Percentiles rank a stretch among this genome's conserved stretches.
Evolutionary conservation across 2,797 vertebrate species (phyloP).

Genomic region (Poliocrania exsul): DNA sequence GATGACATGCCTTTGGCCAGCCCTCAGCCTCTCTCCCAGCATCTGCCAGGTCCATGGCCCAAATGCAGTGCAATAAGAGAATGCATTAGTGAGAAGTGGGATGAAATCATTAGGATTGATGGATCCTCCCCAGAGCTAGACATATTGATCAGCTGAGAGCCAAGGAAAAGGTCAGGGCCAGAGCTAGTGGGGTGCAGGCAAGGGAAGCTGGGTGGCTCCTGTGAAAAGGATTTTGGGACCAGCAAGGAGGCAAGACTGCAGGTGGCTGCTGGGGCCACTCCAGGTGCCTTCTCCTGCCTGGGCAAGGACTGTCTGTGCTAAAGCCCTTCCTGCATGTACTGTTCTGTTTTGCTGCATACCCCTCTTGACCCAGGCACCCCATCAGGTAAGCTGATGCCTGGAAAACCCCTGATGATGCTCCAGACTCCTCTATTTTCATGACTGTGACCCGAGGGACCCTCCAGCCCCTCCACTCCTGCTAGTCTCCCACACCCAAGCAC

Average conservation of each 20-base stretch:
- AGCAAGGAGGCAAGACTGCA: background rate
- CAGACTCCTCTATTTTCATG: background rate
- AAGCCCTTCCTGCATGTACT: background rate
- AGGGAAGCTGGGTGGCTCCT: background rate
- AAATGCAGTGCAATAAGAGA: background rate
- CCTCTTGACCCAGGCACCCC: background rate
- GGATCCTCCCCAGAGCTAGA: background rate
- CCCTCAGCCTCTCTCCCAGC: background rate
- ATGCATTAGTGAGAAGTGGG: background rate
- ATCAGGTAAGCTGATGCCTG: background rate
- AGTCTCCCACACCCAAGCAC: background rate
- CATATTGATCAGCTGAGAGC: background rate
- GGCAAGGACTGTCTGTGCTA: background rate
- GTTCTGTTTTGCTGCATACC: background rate
- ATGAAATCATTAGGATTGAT: background rate
- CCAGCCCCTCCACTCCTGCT: background rate
- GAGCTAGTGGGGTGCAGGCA: background rate
- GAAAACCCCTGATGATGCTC: background rate
- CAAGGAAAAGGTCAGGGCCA: constrained; percentile 31
- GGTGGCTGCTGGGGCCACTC: background rate
- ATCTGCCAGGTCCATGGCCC: background rate
- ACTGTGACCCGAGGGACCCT: background rate
- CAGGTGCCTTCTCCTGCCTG: background rate
- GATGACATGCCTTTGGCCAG: background rate
- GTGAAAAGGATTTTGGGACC: background rate